Conservation (phyloP, 2,888 invertebrate species). For the Lissocephala sabroskyi region DNA sequence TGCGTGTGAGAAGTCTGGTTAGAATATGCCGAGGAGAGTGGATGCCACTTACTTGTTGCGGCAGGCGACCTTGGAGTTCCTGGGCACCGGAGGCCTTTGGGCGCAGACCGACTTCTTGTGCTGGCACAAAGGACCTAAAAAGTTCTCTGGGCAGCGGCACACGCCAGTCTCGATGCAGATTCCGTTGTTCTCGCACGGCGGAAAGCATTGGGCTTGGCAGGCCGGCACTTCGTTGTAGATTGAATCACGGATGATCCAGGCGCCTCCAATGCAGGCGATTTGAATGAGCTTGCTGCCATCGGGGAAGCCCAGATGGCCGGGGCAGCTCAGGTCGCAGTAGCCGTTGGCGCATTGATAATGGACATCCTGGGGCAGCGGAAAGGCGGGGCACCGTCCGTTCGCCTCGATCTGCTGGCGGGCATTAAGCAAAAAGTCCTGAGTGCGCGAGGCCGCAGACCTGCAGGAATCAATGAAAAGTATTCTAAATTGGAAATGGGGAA, state of each 20-base stretch:
- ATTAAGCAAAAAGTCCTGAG: constrained; percentile 47
- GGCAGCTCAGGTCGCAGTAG: constrained; percentile 20
- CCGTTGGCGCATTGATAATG: constrained; percentile 44
- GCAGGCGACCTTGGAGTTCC: constrained; percentile 79
- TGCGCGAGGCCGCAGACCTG: constrained; percentile 20
- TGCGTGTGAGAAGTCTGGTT: constrained; percentile 64
- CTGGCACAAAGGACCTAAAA: constrained; percentile 82
- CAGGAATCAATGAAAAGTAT: background rate
- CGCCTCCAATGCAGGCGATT: constrained; percentile 58
- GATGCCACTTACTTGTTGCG: constrained; percentile 76
- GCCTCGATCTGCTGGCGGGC: constrained; percentile 41
- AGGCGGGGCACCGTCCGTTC: constrained; percentile 45
- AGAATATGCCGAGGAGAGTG: background rate
- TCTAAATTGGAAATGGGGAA: background rate
- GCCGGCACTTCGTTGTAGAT: constrained; percentile 73
- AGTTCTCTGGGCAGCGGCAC: constrained; percentile 84
- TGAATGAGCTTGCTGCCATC: constrained; percentile 45
- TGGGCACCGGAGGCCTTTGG: constrained; percentile 78
- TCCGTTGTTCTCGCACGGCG: constrained; percentile 85
- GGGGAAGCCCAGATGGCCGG: constrained; percentile 38
- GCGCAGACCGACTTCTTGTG: constrained; percentile 82
- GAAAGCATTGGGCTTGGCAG: constrained; percentile 83
- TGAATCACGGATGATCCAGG: constrained; percentile 66
- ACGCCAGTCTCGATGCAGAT: constrained; percentile 83
- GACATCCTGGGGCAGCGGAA: constrained; percentile 55